phyloP scores from a whole-genome alignment of 2,113 vertebrate genomes.

The Clarias batrachus region DNA sequence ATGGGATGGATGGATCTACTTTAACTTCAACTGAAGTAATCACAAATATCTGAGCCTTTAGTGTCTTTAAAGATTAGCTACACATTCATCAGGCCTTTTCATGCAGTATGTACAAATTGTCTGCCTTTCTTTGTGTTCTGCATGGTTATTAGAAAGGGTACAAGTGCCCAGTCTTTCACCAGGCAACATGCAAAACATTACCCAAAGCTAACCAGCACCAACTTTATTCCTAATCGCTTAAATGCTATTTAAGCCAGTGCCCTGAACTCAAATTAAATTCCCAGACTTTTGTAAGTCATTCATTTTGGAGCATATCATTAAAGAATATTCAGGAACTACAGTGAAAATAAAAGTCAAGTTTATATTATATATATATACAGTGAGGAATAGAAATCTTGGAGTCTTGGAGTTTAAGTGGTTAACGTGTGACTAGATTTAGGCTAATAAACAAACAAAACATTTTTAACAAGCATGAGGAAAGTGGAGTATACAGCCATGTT shows the following conservation, averaged over 20 bases:
- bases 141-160: neutral
- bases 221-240: neutral
- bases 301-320: neutral
- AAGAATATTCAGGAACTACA: neutral
- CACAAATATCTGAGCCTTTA: neutral
- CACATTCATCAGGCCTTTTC: neutral
- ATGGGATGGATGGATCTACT: neutral
- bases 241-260: neutral
- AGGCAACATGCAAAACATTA: neutral
- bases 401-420: neutral
- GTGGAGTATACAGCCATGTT: too few species aligned
- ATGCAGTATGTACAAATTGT: neutral
- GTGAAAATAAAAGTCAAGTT: neutral
- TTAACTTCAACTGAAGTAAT: constrained; percentile 4
- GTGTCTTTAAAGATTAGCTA: neutral
- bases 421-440: neutral
- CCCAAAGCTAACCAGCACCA: neutral
- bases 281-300: neutral
- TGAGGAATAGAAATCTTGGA: neutral
- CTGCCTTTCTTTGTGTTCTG: neutral
- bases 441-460: neutral
- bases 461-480: neutral
- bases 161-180: neutral
- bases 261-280: neutral
- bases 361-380: neutral